Base-by-base conservation (phyloP, 2,888 invertebrate species). In the Unio pictorum region DNA sequence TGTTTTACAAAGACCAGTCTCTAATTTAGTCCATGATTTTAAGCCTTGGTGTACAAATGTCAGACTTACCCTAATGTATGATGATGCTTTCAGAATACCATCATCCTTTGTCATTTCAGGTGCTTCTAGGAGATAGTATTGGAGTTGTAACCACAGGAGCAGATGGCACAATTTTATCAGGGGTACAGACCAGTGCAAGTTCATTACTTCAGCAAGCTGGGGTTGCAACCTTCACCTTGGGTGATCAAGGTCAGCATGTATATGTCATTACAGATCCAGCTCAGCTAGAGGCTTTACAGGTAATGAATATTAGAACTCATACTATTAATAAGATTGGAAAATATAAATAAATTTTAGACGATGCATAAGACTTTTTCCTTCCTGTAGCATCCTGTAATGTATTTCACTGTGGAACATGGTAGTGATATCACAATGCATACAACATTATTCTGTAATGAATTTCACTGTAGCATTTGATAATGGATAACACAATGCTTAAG, bases 201-300 rank as follows among this genome's bases (percentile, higher is more conserved):
- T 83, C 83, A 58, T 72, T 80, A 28, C 78, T 78, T 67, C 80
- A 81, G 64, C 81, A 82, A 26, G 79, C 80, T 4, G 83, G 84
- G 3, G 79, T 85, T 34, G 80, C 84, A 11, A 78, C 80, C 30
- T 78, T 87, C 66, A 82, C 85, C 18, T 74, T 85, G 18, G 81
- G 83, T 1, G 86, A 86, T 45, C 79, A 81, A 30, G 84, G 85
- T 65, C 85, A 86, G 67, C 88, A 88, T 70, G 86, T 88, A 55
- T 81, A 82, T 72, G 86, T 88, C 15, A 86, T 88, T 54, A 87
- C 88, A 15, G 88, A 88, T 75, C 86, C 87, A 3, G 77, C 84
- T 34, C 86, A 87, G 69, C 80, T 88, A 57, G 86, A 87, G 67
- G 84, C 83, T 57, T 71, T 88, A 67, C 87, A 88, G 84, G 87